Base-by-base conservation (phyloP, 2,797 vertebrate genomes). In the Sebastes oblongus region DNA sequence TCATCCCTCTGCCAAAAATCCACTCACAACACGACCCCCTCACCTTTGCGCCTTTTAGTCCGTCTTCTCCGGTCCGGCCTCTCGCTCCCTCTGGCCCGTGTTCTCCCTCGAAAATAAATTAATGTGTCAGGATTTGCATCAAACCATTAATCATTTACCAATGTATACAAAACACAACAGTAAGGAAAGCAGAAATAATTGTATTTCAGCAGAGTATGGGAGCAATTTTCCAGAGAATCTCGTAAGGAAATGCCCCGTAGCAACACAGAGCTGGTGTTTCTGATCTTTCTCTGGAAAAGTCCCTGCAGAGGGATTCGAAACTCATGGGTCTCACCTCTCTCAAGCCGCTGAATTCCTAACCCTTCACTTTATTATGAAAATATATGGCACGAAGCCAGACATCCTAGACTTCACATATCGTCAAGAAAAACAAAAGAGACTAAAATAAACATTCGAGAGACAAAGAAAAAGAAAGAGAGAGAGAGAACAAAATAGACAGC, bases 1-100 rank as follows among this genome's bases (percentile, higher is more conserved):
- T 82, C 83, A 85, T 79, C 11, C 1, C 1, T 52, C 29, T 54
- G 29, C 71, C 65, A 77, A 75, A 50, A 88, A 59, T 79, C 81
- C 81, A 65, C 75, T 80, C 80, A 86, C 83, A 32, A 11, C 7
- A 3, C 11, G 4, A 72, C 34, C 24, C 24, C 22, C 85, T 93
- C 82, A 95, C 94, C 92, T 93, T 92, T 12, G 81, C 18, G 0
- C 94, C 94, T 62, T 91, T 91, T 18, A 64, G 3, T 86, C 94
- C 94, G 0, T 77, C 22, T 36, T 84, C 86, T 20, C 94, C 94
- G 0, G 86, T 3, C 8, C 3, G 56, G 65, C 94, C 94, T 79
- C 92, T 85, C 56, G 0, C 3, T 83, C 94, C 94, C 11, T 52
- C 9, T 0, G 36, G 34, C 42, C 94, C 94, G 67, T 9, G 78